Conservation (phyloP, 2,888 invertebrate genomes). For the Priocnemis perturbator region DNA sequence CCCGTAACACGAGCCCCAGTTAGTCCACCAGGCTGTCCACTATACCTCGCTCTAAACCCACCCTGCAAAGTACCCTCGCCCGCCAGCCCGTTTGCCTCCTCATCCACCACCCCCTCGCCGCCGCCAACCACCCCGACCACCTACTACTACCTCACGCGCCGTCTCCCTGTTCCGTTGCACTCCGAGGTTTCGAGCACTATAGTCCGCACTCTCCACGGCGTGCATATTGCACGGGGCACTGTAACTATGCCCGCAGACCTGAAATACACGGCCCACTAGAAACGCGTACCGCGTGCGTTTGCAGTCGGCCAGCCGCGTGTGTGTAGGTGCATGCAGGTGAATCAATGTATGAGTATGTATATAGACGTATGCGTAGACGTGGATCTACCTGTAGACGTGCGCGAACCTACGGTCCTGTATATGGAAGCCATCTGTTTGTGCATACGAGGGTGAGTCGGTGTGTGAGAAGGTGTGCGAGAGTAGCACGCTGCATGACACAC, state of each 20-base stretch:
- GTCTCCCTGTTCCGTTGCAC: constrained; percentile 16
- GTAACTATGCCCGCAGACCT: constrained; percentile 69
- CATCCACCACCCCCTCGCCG: constrained; percentile 25
- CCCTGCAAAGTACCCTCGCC: constrained; percentile 24
- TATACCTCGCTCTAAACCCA: constrained; percentile 56
- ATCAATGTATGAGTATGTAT: no score
- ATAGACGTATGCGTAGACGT: not conserved
- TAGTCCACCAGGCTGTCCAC: constrained; percentile 69
- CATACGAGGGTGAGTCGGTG: no score
- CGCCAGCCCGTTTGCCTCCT: constrained; percentile 21
- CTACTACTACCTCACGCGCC: constrained; percentile 7
- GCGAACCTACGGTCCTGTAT: not conserved
- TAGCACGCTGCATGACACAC: constrained; percentile 1
- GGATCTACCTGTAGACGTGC: constrained; percentile 10
- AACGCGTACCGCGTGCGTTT: constrained; percentile 35
- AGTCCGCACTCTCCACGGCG: constrained; percentile 47
- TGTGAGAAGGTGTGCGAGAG: constrained; percentile 5
- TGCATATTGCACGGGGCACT: constrained; percentile 70
- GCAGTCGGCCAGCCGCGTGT: constrained; percentile 6
- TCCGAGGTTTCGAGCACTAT: constrained; percentile 21
- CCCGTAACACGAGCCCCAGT: constrained; percentile 70
- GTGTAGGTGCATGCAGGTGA: constrained; percentile 14
- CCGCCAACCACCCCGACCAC: constrained; percentile 14
- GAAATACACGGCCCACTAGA: constrained; percentile 69
- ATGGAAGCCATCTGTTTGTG: no score